Percentiles rank a stretch among this genome's conserved stretches.
phyloP scores from a whole-genome alignment of 2,113 vertebrate species.

The Pithys albifrons region DNA sequence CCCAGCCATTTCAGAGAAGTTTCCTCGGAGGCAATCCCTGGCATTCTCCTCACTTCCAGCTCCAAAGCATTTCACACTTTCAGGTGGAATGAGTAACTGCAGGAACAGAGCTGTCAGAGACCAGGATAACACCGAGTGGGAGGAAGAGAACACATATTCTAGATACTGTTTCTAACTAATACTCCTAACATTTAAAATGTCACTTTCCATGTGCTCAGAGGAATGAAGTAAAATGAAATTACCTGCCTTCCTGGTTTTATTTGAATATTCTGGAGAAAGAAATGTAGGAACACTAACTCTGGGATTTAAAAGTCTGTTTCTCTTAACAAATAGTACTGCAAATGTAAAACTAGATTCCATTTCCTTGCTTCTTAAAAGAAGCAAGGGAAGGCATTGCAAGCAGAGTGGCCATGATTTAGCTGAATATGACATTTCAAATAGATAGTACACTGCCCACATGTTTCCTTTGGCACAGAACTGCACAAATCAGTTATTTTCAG shows the following conservation, averaged over 20 bases:
- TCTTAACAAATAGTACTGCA: not conserved
- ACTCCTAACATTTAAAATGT: not conserved
- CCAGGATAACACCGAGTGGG: not conserved
- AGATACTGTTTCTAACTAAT: not conserved
- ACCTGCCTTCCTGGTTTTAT: not conserved
- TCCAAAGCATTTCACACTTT: not conserved
- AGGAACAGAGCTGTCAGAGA: not conserved
- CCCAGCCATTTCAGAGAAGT: not conserved
- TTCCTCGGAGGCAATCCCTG: not conserved
- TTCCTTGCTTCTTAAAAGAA: not conserved
- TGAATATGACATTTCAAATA: not conserved
- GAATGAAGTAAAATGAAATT: not conserved
- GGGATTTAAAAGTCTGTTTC: not conserved
- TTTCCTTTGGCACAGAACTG: not conserved
- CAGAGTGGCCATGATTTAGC: not conserved
- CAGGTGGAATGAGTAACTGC: not conserved
- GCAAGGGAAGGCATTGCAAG: not conserved
- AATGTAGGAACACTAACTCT: not conserved
- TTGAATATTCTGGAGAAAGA: not conserved
- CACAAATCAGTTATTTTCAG: conserved; percentile 16
- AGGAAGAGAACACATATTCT: not conserved
- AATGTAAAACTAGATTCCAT: not conserved
- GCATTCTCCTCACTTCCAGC: not conserved
- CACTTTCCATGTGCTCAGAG: not conserved
- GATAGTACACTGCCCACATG: not conserved